Evolutionary conservation across 92 coral and sea anemone genomes (phyloP), one percentile per base, ranked within the genome.

Genomic region (Nematostella vectensis): DNA sequence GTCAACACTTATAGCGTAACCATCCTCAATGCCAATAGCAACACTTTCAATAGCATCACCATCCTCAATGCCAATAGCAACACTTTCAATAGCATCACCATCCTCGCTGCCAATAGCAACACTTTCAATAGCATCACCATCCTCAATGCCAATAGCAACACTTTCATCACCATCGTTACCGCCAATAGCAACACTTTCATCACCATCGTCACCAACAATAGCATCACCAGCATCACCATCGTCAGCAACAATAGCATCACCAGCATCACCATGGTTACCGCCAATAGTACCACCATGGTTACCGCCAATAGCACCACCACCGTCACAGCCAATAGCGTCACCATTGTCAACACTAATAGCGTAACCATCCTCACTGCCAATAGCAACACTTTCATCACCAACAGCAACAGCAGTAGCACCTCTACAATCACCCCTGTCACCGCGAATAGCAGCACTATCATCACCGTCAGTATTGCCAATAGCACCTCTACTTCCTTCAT

Each of bases 361-460:
- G n/a, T n/a, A n/a, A n/a, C n/a, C n/a, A n/a, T n/a, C n/a, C n/a
- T n/a, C n/a, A n/a, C n/a, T n/a, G n/a, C n/a, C n/a, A n/a, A n/a
- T n/a, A n/a, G n/a, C n/a, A n/a, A n/a, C n/a, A n/a, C n/a, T n/a
- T n/a, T n/a, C 31, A 30, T 0, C 29, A 37, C 26, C 22, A 15
- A 44, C 55, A 2, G 19, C 51, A 47, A 4, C 51, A 47, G 15
- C 62, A 37, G 11, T 24, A 25, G 44, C 66, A 27, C 48, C 54
- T 0, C 18, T 17, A 45, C 31, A 12, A 45, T 43, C 40, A 36
- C 29, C 63, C 27, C 4, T 24, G 16, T 24, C 1, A 19, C 39
- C 22, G 39, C 39, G 23, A 17, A 16, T 4, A 15, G 21, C 29
- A 21, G 39, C 50, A 21, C 22, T 58, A 33, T 15, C 15, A 11